phyloP scores from a whole-genome alignment of 1,140 invertebrate species.

The Microplitis demolitor region DNA sequence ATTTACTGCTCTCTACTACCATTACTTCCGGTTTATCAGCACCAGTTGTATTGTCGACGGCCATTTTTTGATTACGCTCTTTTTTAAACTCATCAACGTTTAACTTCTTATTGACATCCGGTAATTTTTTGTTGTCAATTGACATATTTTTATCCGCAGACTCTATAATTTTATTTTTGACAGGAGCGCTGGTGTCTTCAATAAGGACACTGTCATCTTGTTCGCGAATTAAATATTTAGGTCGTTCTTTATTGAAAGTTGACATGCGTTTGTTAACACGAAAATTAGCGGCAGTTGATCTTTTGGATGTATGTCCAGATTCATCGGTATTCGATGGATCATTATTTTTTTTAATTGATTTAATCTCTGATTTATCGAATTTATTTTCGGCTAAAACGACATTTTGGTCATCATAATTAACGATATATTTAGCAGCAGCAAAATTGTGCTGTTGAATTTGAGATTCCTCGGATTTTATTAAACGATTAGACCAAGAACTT shows the following conservation, averaged over 20 bases:
- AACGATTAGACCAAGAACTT: constrained; percentile 38
- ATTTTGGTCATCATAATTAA: constrained; percentile 53
- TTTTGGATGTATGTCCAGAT: constrained; percentile 7
- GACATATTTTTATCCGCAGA: not conserved
- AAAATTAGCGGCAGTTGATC: not conserved
- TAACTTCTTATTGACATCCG: not conserved
- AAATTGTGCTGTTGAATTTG: constrained; percentile 34
- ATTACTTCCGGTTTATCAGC: constrained; percentile 12
- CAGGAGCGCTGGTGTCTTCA: constrained; percentile 16
- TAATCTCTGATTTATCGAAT: not conserved
- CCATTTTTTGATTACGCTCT: not conserved
- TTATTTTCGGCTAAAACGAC: constrained; percentile 53
- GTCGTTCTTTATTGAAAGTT: not conserved
- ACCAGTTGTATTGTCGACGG: not conserved
- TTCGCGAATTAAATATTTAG: constrained; percentile 37
- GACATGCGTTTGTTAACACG: constrained; percentile 12
- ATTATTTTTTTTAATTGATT: not conserved
- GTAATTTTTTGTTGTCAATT: not conserved
- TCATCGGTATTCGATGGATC: not conserved
- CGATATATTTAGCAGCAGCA: constrained; percentile 51
- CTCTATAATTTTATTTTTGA: not conserved
- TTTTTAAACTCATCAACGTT: not conserved
- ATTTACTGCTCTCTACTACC: constrained; percentile 14
- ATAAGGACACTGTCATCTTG: constrained; percentile 40
- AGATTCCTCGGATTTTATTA: constrained; percentile 12